Percentiles rank a stretch among this genome's conserved stretches.
These are phyloP conservation scores for Hyperopisus bebe DNA, from an alignment of 2,113 vertebrate genomes.

Conservation along the genomic window DNA sequence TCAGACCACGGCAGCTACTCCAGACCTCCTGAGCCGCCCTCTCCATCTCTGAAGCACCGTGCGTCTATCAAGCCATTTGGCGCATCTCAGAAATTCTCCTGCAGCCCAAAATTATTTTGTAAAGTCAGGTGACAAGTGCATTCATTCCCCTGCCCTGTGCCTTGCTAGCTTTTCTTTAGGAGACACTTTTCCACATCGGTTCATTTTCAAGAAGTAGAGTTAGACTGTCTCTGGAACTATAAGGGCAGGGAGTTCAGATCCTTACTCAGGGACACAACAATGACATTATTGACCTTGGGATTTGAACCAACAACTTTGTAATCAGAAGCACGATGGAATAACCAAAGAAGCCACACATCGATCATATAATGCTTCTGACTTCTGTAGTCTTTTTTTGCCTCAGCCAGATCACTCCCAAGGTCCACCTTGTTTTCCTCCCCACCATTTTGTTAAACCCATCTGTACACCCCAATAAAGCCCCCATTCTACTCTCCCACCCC, in stretches of 20 bases:
- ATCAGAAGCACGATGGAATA: background rate
- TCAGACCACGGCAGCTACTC: background rate
- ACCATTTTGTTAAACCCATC: background rate
- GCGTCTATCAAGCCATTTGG: background rate
- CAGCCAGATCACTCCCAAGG: background rate
- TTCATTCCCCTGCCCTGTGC: background rate
- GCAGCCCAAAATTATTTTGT: background rate
- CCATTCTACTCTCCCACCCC: background rate
- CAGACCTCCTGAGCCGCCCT: background rate
- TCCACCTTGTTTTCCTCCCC: background rate
- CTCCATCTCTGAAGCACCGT: background rate
- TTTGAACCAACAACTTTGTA: background rate
- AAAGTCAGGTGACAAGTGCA: background rate
- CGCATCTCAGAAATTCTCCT: background rate
- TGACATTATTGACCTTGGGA: background rate
- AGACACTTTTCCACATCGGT: background rate
- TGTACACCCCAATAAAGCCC: background rate
- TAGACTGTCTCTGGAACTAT: background rate
- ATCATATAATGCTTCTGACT: background rate
- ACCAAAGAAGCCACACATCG: background rate
- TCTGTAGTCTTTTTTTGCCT: background rate
- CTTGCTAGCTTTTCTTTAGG: background rate
- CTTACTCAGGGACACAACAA: background rate
- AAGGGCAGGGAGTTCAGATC: background rate
- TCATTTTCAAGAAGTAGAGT: background rate